phyloP scores from a whole-genome alignment of 2,113 vertebrate species.

The Lamprologus tigripictilis region DNA sequence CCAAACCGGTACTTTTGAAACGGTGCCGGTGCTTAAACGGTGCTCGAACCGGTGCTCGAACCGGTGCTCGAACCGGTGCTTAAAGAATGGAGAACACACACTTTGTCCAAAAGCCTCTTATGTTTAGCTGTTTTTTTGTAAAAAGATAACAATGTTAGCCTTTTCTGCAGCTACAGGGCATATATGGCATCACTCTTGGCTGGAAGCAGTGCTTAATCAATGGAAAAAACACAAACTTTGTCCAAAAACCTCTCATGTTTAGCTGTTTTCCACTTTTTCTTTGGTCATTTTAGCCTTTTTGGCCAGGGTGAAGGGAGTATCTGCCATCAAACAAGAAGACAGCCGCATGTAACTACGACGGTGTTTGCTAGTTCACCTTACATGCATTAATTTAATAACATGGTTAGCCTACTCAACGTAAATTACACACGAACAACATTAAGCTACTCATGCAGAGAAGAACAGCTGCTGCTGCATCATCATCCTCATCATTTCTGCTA shows the following conservation, averaged over 20 bases:
- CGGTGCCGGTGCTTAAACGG: rapidly evolving
- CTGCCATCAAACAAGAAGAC: neutral
- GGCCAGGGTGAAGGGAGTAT: rapidly evolving
- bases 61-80: rapidly evolving
- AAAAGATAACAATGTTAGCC: neutral
- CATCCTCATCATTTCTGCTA: too few relatives aligned
- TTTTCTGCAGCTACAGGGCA: rapidly evolving
- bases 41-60: rapidly evolving
- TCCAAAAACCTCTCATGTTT: neutral
- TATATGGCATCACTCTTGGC: rapidly evolving
- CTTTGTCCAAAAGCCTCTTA: neutral
- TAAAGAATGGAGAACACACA: neutral
- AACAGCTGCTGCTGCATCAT: too few relatives aligned
- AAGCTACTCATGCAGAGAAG: rapidly evolving
- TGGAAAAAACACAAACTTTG: rapidly evolving
- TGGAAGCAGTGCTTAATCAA: rapidly evolving
- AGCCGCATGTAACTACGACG: rapidly evolving
- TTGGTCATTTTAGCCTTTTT: neutral
- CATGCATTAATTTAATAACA: rapidly evolving
- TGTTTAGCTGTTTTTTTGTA: neutral
- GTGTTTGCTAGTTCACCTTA: neutral
- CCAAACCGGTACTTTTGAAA: neutral
- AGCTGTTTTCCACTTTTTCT: rapidly evolving
- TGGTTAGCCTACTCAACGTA: rapidly evolving
- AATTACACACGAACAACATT: too few relatives aligned